Conservation (phyloP, 2,888 invertebrate genomes). For the Mythimna impura region DNA sequence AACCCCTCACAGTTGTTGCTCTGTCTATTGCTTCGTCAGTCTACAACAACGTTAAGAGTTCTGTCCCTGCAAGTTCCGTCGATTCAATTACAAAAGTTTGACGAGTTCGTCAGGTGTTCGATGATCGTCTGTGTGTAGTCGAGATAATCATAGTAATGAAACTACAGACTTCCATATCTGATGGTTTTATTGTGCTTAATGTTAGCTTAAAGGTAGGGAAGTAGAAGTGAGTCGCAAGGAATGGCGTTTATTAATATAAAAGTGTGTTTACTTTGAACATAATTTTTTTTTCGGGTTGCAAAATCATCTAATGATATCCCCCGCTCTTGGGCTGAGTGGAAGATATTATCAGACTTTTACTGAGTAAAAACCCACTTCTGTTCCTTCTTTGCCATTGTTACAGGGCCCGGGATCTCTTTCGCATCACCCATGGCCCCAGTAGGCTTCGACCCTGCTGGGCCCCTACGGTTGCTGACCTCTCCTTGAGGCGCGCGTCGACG, state of each 20-base stretch:
- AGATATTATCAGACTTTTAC: no score
- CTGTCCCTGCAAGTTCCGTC: constrained; percentile 85
- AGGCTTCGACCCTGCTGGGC: no score
- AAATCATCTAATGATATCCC: no score
- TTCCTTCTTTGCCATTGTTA: no score
- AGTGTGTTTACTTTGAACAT: not conserved
- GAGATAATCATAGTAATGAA: constrained; percentile 64
- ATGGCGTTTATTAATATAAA: not conserved
- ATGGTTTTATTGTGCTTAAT: constrained; percentile 53
- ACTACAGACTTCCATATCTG: constrained; percentile 46
- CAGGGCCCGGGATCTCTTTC: no score
- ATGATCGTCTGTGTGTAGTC: constrained; percentile 61
- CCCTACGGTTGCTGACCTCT: no score
- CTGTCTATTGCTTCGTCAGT: constrained; percentile 5
- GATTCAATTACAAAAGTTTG: constrained; percentile 89
- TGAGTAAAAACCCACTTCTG: no score
- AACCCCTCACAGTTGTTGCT: not conserved
- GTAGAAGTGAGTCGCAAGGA: constrained; percentile 7
- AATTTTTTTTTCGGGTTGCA: not conserved
- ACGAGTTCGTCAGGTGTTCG: constrained; percentile 81
- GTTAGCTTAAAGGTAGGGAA: not conserved
- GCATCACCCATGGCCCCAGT: no score
- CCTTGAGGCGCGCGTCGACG: no score
- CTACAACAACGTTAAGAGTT: constrained; percentile 64
- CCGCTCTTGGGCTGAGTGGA: no score